These are phyloP conservation scores for Percopsis omiscomaycus DNA, from an alignment of 2,797 vertebrate genomes.

Conservation along the genomic window DNA sequence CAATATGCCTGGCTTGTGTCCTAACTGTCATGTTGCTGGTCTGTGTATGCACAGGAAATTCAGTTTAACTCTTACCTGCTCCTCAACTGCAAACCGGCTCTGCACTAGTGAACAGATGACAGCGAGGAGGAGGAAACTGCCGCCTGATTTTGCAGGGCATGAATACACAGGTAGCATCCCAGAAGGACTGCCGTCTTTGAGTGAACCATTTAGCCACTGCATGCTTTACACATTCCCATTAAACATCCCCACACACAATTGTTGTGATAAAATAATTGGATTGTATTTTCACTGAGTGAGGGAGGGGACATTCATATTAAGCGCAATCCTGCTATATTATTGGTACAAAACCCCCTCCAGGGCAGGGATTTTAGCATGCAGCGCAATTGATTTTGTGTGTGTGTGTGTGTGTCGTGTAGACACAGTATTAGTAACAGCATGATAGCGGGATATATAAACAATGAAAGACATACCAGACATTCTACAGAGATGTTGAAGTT, in stretches of 20 bases:
- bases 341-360: conserved; percentile 36
- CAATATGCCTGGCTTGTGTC: too few species aligned
- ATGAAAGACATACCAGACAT: conserved; percentile 18
- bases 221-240: conserved; percentile 20
- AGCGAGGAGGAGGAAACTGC: not conserved
- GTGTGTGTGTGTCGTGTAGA: not conserved
- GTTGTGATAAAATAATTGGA: conserved; percentile 26
- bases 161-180: not conserved
- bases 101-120: not conserved
- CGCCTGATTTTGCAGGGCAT: not conserved
- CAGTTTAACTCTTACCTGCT: not conserved
- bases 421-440: not conserved
- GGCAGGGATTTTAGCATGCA: conserved; percentile 29
- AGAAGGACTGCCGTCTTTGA: not conserved
- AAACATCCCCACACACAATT: conserved; percentile 33
- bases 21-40: too few species aligned
- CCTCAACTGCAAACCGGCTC: not conserved
- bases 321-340: conserved; percentile 43
- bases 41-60: not conserved
- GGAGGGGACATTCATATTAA: conserved; percentile 38
- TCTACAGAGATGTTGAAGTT: conserved; percentile 53
- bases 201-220: not conserved
- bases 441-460: conserved; percentile 1
- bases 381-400: conserved; percentile 29
- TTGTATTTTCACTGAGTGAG: conserved; percentile 43